These are phyloP conservation scores for Drosophila sp. DNA, from an alignment of 1,140 invertebrate species.

Conservation along the genomic window DNA sequence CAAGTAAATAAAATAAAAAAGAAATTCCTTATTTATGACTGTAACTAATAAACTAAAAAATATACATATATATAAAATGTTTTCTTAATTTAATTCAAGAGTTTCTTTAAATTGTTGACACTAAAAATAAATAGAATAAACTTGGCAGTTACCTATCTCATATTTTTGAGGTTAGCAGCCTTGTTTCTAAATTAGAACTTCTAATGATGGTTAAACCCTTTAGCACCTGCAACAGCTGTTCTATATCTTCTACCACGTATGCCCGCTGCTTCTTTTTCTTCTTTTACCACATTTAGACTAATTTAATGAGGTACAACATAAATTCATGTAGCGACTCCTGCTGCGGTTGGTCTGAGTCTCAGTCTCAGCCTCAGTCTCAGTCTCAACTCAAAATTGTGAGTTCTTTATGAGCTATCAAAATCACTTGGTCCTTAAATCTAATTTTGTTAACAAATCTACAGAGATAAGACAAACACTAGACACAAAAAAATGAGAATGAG, in stretches of 20 bases:
- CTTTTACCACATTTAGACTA: conserved; percentile 65
- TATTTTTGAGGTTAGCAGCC: too few species aligned
- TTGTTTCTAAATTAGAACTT: too few species aligned
- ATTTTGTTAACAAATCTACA: conserved; percentile 77
- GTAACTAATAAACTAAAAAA: too few species aligned
- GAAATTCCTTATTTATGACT: too few species aligned
- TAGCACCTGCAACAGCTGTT: conserved; percentile 34
- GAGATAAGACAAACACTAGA: conserved; percentile 70
- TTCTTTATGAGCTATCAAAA: conserved; percentile 82
- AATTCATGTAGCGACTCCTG: conserved; percentile 68
- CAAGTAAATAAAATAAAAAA: too few species aligned
- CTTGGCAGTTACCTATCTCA: too few species aligned
- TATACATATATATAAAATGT: too few species aligned
- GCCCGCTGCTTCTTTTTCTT: conserved; percentile 24
- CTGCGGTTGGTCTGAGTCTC: conserved; percentile 62
- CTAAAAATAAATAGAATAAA: too few species aligned
- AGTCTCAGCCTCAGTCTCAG: conserved; percentile 16
- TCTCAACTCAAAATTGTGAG: conserved; percentile 70
- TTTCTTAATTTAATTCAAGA: too few species aligned
- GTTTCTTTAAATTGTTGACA: too few species aligned
- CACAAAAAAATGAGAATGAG: conserved; percentile 16
- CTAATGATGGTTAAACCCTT: conserved; percentile 43
- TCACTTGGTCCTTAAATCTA: conserved; percentile 79
- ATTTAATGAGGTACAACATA: conserved; percentile 81
- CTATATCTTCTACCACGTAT: background rate